These are phyloP conservation scores for Furcula furcula DNA, from an alignment of 2,888 invertebrate species.

Conservation along the genomic window DNA sequence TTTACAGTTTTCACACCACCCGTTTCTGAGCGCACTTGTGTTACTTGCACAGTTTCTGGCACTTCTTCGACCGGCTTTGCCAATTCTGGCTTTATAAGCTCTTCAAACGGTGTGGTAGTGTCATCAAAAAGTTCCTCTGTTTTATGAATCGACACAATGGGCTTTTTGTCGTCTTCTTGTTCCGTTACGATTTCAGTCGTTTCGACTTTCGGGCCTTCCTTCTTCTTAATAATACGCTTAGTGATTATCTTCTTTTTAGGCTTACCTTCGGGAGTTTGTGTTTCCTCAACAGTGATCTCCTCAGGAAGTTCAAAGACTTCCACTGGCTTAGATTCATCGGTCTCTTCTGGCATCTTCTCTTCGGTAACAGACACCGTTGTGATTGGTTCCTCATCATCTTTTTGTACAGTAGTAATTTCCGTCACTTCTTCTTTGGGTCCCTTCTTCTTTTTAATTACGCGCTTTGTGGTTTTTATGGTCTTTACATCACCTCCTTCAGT, in stretches of 20 bases:
- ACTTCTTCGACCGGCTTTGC: constrained; percentile 3
- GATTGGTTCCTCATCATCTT: constrained; percentile 25
- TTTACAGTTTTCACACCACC: constrained; percentile 6
- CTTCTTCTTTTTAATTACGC: constrained; percentile 32
- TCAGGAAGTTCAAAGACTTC: constrained; percentile 31
- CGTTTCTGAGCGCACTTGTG: constrained; percentile 5
- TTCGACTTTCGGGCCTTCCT: constrained; percentile 36
- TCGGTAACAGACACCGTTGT: constrained; percentile 17
- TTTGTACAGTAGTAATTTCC: constrained; percentile 25
- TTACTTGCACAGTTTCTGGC: constrained; percentile 7
- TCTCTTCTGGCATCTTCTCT: constrained; percentile 1
- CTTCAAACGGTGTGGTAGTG: constrained; percentile 11
- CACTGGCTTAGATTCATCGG: constrained; percentile 7
- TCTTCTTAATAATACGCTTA: constrained; percentile 61
- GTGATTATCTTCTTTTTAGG: constrained; percentile 18
- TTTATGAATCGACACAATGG: constrained; percentile 55
- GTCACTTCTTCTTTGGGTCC: constrained; percentile 12
- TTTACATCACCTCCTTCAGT: constrained; percentile 13
- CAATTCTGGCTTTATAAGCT: background rate
- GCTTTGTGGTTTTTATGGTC: constrained; percentile 22
- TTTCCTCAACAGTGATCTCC: constrained; percentile 23
- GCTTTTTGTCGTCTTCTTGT: constrained; percentile 66
- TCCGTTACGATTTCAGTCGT: constrained; percentile 51
- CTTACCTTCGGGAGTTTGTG: constrained; percentile 25
- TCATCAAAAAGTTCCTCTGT: constrained; percentile 46